A percentile compares a stretch with the other conserved stretches of the same genome.
Evolutionary conservation across 2,113 vertebrate genomes (phyloP).

Genomic region (Periophthalmus modestus): DNA sequence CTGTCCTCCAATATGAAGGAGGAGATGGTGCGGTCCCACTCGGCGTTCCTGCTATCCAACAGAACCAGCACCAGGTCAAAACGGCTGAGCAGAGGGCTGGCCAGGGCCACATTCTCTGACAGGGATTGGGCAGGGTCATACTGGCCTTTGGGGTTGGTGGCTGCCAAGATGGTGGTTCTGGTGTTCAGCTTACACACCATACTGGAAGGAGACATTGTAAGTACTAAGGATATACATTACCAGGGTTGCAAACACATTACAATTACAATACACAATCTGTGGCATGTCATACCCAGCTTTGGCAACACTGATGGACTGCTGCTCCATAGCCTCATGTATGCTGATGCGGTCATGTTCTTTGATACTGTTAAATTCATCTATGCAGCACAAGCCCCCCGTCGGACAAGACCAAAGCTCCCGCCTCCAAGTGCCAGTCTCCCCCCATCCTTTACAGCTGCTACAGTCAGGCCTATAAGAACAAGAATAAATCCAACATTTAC

Average conservation of each 20-base stretch:
- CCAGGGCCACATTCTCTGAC: constrained; percentile 91
- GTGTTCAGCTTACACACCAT: constrained; percentile 98
- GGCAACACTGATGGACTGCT: constrained; percentile 96
- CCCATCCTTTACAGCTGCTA: constrained; percentile 78
- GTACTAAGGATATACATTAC: no score
- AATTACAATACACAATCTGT: background rate
- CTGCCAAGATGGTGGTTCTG: constrained; percentile 90
- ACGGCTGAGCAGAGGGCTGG: constrained; percentile 92
- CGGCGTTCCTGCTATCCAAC: constrained; percentile 89
- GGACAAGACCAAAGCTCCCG: constrained; percentile 87
- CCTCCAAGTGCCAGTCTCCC: constrained; percentile 81
- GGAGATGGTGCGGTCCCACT: constrained; percentile 93
- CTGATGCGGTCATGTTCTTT: constrained; percentile 96
- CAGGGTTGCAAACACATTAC: background rate
- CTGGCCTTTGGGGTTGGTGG: constrained; percentile 94
- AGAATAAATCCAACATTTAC: background rate
- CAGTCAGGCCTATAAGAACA: constrained; percentile 66
- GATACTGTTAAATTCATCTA: constrained; percentile 97
- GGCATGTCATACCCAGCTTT: constrained; percentile 86
- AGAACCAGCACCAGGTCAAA: constrained; percentile 94
- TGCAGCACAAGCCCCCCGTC: constrained; percentile 96
- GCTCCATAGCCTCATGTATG: constrained; percentile 98
- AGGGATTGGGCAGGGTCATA: constrained; percentile 87
- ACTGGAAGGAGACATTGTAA: constrained; percentile 62
- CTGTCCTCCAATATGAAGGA: constrained; percentile 94